A percentile compares a stretch with the other conserved stretches of the same genome.
Evolutionary conservation across 2,888 invertebrate species (phyloP).

Genomic region (Drosophila tanythrix): DNA sequence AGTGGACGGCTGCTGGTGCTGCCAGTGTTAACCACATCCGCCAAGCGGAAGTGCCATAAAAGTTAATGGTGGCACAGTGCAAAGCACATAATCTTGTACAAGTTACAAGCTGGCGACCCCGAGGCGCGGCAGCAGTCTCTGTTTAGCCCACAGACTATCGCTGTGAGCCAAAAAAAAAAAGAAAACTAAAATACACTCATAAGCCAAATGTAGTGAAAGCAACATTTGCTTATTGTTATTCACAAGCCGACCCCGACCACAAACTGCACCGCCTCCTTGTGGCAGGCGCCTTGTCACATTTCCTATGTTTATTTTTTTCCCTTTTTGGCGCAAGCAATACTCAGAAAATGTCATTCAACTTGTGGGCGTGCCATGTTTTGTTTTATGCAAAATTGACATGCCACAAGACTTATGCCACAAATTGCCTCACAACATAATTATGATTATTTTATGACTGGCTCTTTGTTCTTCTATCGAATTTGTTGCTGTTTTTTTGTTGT

Average conservation of each 20-base stretch:
- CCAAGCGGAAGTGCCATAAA: slow-evolving; percentile 80
- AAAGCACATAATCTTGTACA: slow-evolving; percentile 78
- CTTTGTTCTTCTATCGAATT: slow-evolving; percentile 6
- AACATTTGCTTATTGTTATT: slow-evolving; percentile 55
- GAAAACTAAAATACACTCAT: slow-evolving; percentile 28
- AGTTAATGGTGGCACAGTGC: slow-evolving; percentile 76
- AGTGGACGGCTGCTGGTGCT: slow-evolving; percentile 16
- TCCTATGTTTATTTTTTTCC: background rate
- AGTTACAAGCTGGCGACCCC: slow-evolving; percentile 72
- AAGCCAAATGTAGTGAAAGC: slow-evolving; percentile 68
- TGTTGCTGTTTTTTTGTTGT: background rate
- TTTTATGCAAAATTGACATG: slow-evolving; percentile 69
- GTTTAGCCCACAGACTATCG: slow-evolving; percentile 17
- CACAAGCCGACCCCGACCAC: background rate
- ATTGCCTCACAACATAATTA: slow-evolving; percentile 41
- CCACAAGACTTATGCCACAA: slow-evolving; percentile 36
- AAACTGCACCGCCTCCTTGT: slow-evolving; percentile 1
- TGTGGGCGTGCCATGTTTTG: slow-evolving; percentile 33
- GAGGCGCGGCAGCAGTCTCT: slow-evolving; percentile 46
- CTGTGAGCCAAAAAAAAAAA: slow-evolving; percentile 9
- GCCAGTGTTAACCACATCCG: slow-evolving; percentile 66
- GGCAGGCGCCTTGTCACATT: slow-evolving; percentile 26
- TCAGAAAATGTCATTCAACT: slow-evolving; percentile 77
- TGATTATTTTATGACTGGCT: slow-evolving; percentile 24
- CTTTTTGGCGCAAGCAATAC: slow-evolving; percentile 41